A percentile compares a stretch with the other conserved stretches of the same genome.
Conservation (phyloP, 2,113 vertebrate genomes). For the Platysternon megacephalum region DNA sequence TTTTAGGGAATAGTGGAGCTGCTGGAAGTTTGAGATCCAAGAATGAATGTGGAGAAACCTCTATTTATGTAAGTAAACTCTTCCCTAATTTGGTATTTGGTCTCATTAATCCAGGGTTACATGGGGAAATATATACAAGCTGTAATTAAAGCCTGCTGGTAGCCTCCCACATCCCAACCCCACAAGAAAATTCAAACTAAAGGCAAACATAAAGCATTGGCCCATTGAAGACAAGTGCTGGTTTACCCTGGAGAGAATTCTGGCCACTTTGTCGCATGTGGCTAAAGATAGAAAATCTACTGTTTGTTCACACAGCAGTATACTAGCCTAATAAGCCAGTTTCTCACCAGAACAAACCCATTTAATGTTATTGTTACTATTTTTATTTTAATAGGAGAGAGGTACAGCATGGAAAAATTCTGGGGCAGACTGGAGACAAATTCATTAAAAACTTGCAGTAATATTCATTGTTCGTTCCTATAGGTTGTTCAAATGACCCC, state of each 20-base stretch:
- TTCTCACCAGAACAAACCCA: not conserved
- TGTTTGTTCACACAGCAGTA: not conserved
- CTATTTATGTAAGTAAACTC: not conserved
- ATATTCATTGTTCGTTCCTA: not conserved
- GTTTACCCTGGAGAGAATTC: not conserved
- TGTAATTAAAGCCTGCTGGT: conserved; percentile 2
- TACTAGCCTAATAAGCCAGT: not conserved
- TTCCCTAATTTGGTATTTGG: conserved; percentile 2
- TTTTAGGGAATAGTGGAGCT: not conserved
- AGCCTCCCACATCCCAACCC: not conserved
- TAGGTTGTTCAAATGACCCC: not conserved
- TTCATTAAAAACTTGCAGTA: not conserved
- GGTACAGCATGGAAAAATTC: not conserved
- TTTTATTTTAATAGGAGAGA: conserved; percentile 2
- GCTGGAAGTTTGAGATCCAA: not conserved
- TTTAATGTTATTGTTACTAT: conserved; percentile 5
- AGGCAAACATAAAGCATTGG: not conserved
- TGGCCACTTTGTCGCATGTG: not conserved
- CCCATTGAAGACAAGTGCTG: not conserved
- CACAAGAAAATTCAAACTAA: not conserved
- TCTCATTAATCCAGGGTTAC: not conserved
- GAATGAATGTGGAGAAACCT: not conserved
- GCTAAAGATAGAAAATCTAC: conserved; percentile 3
- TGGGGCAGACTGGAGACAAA: not conserved
- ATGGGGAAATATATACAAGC: not conserved